Evolutionary conservation across 2,888 invertebrate species (phyloP).

Genomic region (Pedicia rivosa): DNA sequence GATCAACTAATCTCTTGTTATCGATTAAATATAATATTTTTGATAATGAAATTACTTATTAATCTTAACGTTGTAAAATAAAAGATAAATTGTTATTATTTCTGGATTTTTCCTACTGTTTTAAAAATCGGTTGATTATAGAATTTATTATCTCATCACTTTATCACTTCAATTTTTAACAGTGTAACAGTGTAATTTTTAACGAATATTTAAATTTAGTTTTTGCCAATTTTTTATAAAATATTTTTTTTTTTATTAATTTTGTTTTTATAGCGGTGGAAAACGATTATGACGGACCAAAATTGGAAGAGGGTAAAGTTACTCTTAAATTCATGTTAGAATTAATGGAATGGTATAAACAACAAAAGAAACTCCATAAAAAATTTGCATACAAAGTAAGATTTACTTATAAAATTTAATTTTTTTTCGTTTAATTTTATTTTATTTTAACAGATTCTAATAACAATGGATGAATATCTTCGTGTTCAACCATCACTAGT

Average conservation of each 20-base stretch:
- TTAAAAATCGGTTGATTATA: no score
- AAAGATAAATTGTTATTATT: no score
- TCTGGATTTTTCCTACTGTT: no score
- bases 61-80: no score
- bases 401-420: constrained; percentile 4
- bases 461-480: constrained; percentile 76
- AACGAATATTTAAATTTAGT: not conserved
- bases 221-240: constrained; percentile 6
- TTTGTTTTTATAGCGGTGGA: constrained; percentile 60
- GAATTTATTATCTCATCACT: no score
- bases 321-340: constrained; percentile 79
- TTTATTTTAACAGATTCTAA: constrained; percentile 53
- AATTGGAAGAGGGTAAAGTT: constrained; percentile 72
- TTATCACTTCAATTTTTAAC: no score
- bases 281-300: constrained; percentile 85
- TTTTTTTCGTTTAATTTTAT: constrained; percentile 1
- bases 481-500: constrained; percentile 75
- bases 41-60: no score
- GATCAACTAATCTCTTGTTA: no score
- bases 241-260: constrained; percentile 9
- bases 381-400: constrained; percentile 91
- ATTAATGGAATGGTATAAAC: constrained; percentile 77
- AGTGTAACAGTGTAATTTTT: not conserved
- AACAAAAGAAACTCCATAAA: constrained; percentile 84
- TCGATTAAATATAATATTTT: no score